These are phyloP conservation scores for Tolmerus cingulatus DNA, from an alignment of 2,888 invertebrate genomes.

Conservation along the genomic window DNA sequence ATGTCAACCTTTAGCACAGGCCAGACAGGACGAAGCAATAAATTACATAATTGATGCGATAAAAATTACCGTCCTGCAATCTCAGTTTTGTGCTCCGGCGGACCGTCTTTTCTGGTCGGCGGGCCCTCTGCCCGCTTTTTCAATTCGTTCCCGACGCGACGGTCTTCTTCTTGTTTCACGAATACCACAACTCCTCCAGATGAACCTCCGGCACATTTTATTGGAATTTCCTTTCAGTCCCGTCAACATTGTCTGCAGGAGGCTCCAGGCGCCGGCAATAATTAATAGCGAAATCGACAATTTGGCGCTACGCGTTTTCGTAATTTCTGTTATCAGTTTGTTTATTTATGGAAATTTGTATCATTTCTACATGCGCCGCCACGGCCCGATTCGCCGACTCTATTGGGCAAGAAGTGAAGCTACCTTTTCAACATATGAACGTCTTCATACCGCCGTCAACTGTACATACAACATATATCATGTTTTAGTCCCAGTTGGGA, in stretches of 20 bases:
- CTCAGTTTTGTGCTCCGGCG: conserved; percentile 4
- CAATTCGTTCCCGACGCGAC: not conserved
- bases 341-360: not conserved
- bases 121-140: not conserved
- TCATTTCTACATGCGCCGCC: not conserved
- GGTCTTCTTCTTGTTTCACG: not conserved
- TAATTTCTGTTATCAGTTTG: conserved; percentile 21
- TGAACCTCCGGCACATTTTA: not conserved
- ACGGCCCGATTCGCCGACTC: not conserved
- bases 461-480: too few species aligned
- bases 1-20: conserved; percentile 37
- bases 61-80: conserved; percentile 43
- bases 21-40: conserved; percentile 38
- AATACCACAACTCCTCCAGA: not conserved
- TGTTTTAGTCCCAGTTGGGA: not conserved
- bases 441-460: not conserved
- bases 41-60: conserved; percentile 45
- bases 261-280: conserved; percentile 40
- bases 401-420: not conserved
- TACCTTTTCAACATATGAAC: not conserved
- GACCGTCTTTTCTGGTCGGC: not conserved
- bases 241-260: not conserved
- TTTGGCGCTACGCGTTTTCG: conserved; percentile 32
- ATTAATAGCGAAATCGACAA: conserved; percentile 40
- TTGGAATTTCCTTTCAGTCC: not conserved